These are phyloP conservation scores for Cryptophagus acutangulus DNA, from an alignment of 2,888 invertebrate species.

Conservation along the genomic window DNA sequence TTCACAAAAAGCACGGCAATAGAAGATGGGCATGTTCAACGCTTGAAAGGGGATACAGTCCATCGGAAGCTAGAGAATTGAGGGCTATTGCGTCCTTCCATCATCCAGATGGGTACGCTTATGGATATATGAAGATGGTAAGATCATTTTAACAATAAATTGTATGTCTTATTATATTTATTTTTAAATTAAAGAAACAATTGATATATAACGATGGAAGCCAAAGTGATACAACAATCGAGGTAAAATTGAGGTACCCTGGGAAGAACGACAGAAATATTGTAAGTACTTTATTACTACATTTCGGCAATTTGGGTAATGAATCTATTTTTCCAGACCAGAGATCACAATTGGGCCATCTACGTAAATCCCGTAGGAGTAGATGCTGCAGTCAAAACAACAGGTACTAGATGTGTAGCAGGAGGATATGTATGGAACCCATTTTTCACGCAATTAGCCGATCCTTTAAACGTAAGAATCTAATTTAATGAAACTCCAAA, in stretches of 20 bases:
- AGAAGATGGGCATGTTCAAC: conserved; percentile 81
- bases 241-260: conserved; percentile 82
- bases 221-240: conserved; percentile 83
- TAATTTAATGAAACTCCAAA: not conserved
- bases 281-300: conserved; percentile 47
- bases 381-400: conserved; percentile 78
- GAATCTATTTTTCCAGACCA: conserved; percentile 55
- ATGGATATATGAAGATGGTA: conserved; percentile 81
- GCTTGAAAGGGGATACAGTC: conserved; percentile 81
- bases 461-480: conserved; percentile 73
- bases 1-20: conserved; percentile 62
- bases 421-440: conserved; percentile 92
- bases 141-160: conserved; percentile 24
- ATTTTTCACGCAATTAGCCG: conserved; percentile 82
- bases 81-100: conserved; percentile 88
- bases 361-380: conserved; percentile 89
- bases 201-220: conserved; percentile 81
- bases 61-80: conserved; percentile 79
- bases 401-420: conserved; percentile 79
- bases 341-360: conserved; percentile 83
- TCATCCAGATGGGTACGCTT: conserved; percentile 79
- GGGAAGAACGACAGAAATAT: conserved; percentile 78
- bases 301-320: not conserved
- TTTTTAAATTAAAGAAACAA: conserved; percentile 60
- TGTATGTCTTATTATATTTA: not conserved